Base-by-base conservation (phyloP, 2,888 invertebrate genomes). In the Tetragonula carbonaria region DNA sequence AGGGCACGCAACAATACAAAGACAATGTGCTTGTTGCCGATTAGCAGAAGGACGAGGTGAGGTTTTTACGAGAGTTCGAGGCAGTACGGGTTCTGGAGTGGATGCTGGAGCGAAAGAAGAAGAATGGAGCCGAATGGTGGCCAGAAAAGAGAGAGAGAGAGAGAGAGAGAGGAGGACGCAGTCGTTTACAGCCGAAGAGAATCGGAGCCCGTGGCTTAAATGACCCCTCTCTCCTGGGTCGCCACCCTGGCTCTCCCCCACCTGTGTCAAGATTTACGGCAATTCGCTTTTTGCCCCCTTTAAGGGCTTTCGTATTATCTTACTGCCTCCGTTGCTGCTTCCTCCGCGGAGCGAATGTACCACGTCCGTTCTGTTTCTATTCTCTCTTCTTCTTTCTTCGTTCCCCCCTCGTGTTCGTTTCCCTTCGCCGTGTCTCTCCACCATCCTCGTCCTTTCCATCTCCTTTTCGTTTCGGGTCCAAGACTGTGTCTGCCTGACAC, bases 21-120 rank as follows among this genome's bases (percentile, higher is more conserved):
- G 91, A 93, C 93, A 92, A 93, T 93, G 92, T 93, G 90, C 92
- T 91, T 91, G 89, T 91, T 92, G 93, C 92, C 92, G 93, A 93
- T 93, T 93, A 93, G 91, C 87, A 86, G 82, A 87, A 87, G 87
- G 87, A 89, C 86, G 86, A 86, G 89, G 84, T 86, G 86, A 89
- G 89, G 86, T 87, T 90, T 90, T 90, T 90, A 90, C 90, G 90
- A 90, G 90, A 87, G 87, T 78, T 73, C 80, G 82, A 76, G 82
- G 74, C 81, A 68, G 21, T 62, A 62, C 68, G 78, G 79, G 55
- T 33, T 66, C 18, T 38, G 21, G 57, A 45, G 57, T 57, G n/a
- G 57, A n/a, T 57, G 57, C n/a, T 11, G n/a, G 14, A 57, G 57
- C n/a, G 14, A n/a, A n/a, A 59, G n/a, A 59, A n/a, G 57, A 59